Percentiles rank a stretch among this genome's conserved stretches.
Conservation (phyloP, 92 coral and sea anemone genomes). For the Pocillopora meandrina region DNA sequence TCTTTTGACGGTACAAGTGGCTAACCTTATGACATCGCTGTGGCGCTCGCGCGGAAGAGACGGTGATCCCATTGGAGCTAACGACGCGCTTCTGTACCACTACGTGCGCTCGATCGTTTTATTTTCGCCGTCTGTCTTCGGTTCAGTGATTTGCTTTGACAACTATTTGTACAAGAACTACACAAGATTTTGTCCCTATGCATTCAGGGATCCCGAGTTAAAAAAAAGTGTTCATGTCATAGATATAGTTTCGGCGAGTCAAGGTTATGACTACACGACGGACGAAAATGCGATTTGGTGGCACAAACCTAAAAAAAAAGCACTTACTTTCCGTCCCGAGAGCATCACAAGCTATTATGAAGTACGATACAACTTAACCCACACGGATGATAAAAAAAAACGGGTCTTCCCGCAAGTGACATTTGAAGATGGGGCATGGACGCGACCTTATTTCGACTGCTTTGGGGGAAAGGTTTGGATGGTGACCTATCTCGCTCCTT, state of each 20-base stretch:
- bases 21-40: constrained; percentile 74
- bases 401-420: constrained; percentile 57
- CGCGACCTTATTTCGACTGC: constrained; percentile 89
- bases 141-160: constrained; percentile 87
- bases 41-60: constrained; percentile 56
- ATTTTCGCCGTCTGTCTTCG: constrained; percentile 69
- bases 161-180: constrained; percentile 58
- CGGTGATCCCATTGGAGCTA: constrained; percentile 49
- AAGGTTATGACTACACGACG: constrained; percentile 58
- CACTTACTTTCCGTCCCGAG: constrained; percentile 34
- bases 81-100: constrained; percentile 54
- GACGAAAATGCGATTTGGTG: constrained; percentile 78
- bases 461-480: constrained; percentile 88
- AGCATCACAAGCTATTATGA: constrained; percentile 44
- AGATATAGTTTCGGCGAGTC: constrained; percentile 57
- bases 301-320: constrained; percentile 50
- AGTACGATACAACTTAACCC: constrained; percentile 44
- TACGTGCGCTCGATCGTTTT: constrained; percentile 61
- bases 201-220: constrained; percentile 56
- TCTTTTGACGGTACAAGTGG: constrained; percentile 60
- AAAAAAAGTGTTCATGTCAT: constrained; percentile 57
- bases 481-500: constrained; percentile 90
- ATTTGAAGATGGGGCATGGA: constrained; percentile 77
- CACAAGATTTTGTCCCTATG: constrained; percentile 86
- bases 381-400: constrained; percentile 8